phyloP scores from a whole-genome alignment of 2,888 invertebrate genomes.

The Apoda limacodes region DNA sequence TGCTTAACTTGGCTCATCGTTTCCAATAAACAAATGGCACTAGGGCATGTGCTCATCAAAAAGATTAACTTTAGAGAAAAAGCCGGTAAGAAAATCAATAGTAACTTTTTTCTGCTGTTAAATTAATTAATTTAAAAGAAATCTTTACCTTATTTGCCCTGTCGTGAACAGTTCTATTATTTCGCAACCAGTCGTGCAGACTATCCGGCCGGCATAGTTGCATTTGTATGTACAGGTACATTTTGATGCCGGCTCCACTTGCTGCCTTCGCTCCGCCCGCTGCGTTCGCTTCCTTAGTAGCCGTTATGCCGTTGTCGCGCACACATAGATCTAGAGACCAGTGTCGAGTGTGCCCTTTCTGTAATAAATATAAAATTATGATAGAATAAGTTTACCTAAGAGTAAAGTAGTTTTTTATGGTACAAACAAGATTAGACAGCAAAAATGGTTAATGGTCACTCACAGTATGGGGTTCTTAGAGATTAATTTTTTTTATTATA shows the following conservation, averaged over 20 bases:
- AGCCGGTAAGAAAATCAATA: no score
- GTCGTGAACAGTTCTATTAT: slow-evolving; percentile 53
- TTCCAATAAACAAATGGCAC: no score
- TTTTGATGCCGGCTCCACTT: slow-evolving; percentile 34
- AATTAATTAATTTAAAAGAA: neutral
- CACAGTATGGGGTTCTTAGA: no score
- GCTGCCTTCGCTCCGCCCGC: slow-evolving; percentile 10
- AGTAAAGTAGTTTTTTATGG: no score
- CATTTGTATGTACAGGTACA: slow-evolving; percentile 97
- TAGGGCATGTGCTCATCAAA: no score
- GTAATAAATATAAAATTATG: no score
- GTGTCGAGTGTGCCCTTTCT: slow-evolving; percentile 59
- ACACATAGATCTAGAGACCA: slow-evolving; percentile 54
- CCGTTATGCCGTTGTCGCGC: slow-evolving; percentile 11
- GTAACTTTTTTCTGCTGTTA: neutral
- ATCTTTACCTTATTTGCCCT: slow-evolving; percentile 55
- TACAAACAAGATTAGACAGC: no score
- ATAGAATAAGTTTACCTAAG: no score
- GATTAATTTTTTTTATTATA: no score
- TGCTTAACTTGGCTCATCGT: no score
- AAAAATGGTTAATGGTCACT: no score
- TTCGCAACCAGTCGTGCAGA: slow-evolving; percentile 89
- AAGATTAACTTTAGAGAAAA: no score
- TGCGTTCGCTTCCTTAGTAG: slow-evolving; percentile 35
- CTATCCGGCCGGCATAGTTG: slow-evolving; percentile 92